Evolutionary conservation across 2,797 vertebrate genomes (phyloP), one percentile per base, ranked within the genome.

Genomic region (Euthynnus affinis): DNA sequence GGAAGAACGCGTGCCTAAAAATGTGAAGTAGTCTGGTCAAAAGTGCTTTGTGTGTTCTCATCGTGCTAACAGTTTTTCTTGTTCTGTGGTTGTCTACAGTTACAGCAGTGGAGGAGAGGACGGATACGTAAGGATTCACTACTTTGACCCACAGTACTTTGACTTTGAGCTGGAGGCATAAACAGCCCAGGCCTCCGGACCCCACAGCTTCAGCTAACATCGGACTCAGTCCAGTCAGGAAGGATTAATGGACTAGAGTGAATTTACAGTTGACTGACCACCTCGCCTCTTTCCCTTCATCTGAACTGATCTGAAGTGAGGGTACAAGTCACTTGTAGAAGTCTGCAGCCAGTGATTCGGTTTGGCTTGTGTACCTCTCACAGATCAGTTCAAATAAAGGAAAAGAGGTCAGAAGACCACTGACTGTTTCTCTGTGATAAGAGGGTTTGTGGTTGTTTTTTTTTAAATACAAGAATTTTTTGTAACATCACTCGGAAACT

Each of bases 41-140:
- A 48, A n/a, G 9, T 0, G 25, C 5, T 40, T 20, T 10, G 17
- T 40, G 7, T 29, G 10, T 20, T 14, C 0, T 51, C 5, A 1
- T 3, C 17, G 48, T 48, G 3, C 48, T 74, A n/a, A 75, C 18
- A 0, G 42, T 6, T 18, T 18, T 34, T 68, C 17, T 27, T 44
- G 27, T 22, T 0, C 23, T 22, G 27, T 76, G 25, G 18, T 90
- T 34, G 18, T n/a, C 34, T 58, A 48, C 95, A 99, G 98, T 82
- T 99, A 99, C 92, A 97, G 97, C 96, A 99, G 98, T 0, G 98
- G 98, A 3, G 98, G 98, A 5, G 98, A 99, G 74, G 98, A 99
- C 0, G 98, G 98, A 70, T 99, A 99, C 5, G 94, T 95, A 6
- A 97, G 98, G 88, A 98, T 99, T 94, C 98, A 99, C 79, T 97